Evolutionary conservation across 1,140 invertebrate genomes (phyloP), one percentile per base, ranked within the genome.

Genomic region (Streblospio benedicti): DNA sequence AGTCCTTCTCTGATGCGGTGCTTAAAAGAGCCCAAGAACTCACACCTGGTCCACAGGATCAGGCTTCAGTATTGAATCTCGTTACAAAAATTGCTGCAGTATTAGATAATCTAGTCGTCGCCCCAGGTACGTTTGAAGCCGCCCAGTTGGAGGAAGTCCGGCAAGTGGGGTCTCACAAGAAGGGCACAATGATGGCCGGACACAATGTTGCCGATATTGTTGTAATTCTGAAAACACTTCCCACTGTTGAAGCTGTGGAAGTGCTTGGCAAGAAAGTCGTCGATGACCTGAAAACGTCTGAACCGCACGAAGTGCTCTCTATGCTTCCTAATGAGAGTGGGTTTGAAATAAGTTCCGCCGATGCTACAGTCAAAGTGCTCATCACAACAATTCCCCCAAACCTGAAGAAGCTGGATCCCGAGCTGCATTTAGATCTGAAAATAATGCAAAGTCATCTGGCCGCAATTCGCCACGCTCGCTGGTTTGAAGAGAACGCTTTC

Each of bases 401-500:
- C 78, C 79, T 96, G 61, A 84, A 91, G 33, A 95, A 96, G 77
- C 75, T 97, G 12, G 93, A 97, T 69, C 86, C 92, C 0, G 91
- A 95, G 75, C 83, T 93, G 2, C 91, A 94, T 73, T 79, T 94
- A 72, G 88, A 93, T 67, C 84, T 85, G 57, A 91, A 91, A 77
- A 82, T 90, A 30, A 85, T 93, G 76, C 85, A 88, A 77, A 85
- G 87, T 43, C 91, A 97, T 77, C 79, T 97, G 65, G 90, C 91
- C 1, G 92, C 93, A 0, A 94, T 98, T 45, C 81, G 93, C 58
- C 94, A 98, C 76, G 81, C 90, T 33, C 85, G 93, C 2, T 98
- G 95, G 94, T 97, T 98, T 77, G 95, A 99, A 75, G 94, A 98
- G 79, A 96, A 96, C 77, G 93, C 92, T 4, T 92, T 92, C 74